phyloP scores from a whole-genome alignment of 2,113 vertebrate genomes.

The Psilopsiagon aurifrons region DNA sequence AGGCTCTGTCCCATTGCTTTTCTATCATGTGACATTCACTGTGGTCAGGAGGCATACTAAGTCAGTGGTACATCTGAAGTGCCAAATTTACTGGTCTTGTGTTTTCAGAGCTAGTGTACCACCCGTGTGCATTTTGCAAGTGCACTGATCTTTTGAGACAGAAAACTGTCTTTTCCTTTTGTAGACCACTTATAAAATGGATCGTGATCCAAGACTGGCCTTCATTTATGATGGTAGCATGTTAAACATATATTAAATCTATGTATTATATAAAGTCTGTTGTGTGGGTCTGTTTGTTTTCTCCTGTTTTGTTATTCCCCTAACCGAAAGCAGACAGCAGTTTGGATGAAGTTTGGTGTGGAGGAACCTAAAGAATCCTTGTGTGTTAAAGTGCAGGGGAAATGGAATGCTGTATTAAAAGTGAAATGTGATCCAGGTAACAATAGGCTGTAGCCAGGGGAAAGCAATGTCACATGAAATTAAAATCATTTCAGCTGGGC shows the following conservation, averaged over 20 bases:
- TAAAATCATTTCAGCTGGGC: background rate
- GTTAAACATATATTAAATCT: background rate
- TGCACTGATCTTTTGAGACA: background rate
- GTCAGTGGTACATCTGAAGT: background rate
- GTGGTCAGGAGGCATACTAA: background rate
- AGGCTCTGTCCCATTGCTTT: background rate
- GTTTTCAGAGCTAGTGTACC: background rate
- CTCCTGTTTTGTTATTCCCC: background rate
- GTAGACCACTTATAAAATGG: background rate
- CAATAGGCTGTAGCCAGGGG: background rate
- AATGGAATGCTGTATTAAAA: background rate
- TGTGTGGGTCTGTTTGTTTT: background rate
- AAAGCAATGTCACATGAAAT: background rate
- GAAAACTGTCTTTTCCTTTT: background rate
- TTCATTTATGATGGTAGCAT: background rate
- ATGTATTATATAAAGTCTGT: background rate
- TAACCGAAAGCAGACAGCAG: background rate
- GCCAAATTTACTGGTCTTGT: background rate
- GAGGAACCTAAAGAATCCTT: background rate
- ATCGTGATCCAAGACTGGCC: background rate
- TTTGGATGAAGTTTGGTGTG: background rate
- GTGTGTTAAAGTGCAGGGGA: background rate
- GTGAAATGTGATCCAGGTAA: background rate
- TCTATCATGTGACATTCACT: background rate
- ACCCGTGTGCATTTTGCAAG: background rate